phyloP scores from a whole-genome alignment of 2,797 vertebrate species.

The Muscicapa comitata region DNA sequence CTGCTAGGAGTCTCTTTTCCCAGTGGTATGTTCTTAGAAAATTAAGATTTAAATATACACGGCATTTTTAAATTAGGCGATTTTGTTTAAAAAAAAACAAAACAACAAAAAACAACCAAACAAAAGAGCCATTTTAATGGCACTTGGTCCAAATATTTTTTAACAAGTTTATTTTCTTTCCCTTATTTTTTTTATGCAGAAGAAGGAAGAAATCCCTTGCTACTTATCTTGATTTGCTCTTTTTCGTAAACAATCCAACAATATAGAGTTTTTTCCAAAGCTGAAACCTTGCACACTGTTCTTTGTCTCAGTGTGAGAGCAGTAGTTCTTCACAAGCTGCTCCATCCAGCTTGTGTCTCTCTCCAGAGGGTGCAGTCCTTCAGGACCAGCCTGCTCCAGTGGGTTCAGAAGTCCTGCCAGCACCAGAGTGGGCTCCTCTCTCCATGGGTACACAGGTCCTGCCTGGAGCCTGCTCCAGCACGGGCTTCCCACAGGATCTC shows the following conservation, averaged over 20 bases:
- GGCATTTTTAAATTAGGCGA: neutral
- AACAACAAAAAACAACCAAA: too few relatives aligned
- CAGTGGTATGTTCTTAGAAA: neutral
- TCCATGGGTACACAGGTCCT: neutral
- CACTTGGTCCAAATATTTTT: neutral
- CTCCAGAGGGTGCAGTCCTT: neutral
- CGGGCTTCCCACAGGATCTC: neutral
- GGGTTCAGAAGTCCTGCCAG: fast-evolving
- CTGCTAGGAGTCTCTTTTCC: neutral
- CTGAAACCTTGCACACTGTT: neutral
- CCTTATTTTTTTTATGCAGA: neutral
- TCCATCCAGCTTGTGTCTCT: neutral
- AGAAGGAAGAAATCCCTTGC: neutral
- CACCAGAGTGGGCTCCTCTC: neutral
- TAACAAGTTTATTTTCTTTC: neutral
- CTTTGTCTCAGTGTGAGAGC: neutral
- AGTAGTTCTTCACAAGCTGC: neutral
- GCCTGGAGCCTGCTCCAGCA: neutral
- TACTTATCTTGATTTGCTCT: neutral
- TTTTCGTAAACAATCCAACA: neutral
- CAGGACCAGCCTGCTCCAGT: neutral
- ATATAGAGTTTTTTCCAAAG: neutral
- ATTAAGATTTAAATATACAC: neutral
- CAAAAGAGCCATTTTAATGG: neutral
- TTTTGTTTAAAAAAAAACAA: neutral